phyloP scores from a whole-genome alignment of 2,797 vertebrate species.

The Lycodopsis pacificus region DNA sequence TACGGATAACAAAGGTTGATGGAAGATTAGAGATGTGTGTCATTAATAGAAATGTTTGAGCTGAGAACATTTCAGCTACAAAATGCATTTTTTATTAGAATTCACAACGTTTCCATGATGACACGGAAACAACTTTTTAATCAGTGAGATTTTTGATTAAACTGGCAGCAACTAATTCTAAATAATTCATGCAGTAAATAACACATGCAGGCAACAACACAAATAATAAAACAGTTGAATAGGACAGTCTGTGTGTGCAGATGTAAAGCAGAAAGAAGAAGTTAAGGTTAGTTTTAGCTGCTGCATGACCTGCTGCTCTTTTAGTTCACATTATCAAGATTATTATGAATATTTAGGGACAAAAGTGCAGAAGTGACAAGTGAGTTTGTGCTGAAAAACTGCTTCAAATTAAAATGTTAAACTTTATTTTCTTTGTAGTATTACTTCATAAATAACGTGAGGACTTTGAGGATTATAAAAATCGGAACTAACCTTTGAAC shows the following conservation, averaged over 20 bases:
- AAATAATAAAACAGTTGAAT: neutral
- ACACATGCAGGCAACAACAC: neutral
- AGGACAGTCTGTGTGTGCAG: neutral
- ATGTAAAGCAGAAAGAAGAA: neutral
- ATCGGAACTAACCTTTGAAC: neutral
- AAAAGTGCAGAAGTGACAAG: neutral
- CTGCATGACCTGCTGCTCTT: neutral
- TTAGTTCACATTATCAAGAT: neutral
- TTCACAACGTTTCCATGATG: neutral
- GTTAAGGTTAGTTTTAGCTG: neutral
- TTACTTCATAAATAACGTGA: neutral
- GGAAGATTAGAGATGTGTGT: neutral
- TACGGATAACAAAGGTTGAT: neutral
- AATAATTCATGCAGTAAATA: neutral
- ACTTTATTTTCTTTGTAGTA: neutral
- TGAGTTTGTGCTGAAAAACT: neutral
- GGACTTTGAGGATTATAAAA: too few species aligned
- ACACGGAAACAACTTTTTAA: neutral
- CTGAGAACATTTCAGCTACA: too few species aligned
- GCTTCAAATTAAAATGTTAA: neutral
- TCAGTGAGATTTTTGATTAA: neutral
- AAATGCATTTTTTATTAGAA: neutral
- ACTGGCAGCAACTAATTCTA: too few species aligned
- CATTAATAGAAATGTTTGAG: neutral
- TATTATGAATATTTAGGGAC: neutral